Percentiles rank a stretch among this genome's conserved stretches.
Evolutionary conservation across 2,888 invertebrate species (phyloP).

Genomic region (Ophioninae sp.): DNA sequence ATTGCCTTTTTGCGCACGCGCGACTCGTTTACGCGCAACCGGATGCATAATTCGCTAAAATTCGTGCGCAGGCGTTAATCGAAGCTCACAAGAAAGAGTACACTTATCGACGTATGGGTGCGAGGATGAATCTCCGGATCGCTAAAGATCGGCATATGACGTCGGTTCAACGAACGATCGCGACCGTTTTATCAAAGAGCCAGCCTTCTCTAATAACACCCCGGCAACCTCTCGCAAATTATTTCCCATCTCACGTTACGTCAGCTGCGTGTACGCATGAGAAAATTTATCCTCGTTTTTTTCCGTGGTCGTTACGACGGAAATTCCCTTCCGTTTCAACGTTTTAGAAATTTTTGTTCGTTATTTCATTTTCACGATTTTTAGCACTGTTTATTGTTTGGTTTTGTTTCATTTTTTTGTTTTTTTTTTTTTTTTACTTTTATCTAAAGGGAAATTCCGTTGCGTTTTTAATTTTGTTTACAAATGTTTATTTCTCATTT

Average conservation of each 20-base stretch:
- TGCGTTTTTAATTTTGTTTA: too few species aligned
- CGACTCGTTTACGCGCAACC: not conserved
- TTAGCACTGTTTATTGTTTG: too few species aligned
- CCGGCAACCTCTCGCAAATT: not conserved
- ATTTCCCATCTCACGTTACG: not conserved
- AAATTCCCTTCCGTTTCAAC: not conserved
- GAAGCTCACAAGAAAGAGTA: too few species aligned
- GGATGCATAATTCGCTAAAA: constrained; percentile 17
- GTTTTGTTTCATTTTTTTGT: too few species aligned
- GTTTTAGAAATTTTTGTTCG: too few species aligned
- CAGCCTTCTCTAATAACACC: not conserved
- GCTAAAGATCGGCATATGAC: constrained; percentile 37
- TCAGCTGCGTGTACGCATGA: not conserved
- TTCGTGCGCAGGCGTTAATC: not conserved
- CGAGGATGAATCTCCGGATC: constrained; percentile 11
- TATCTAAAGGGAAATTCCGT: too few species aligned
- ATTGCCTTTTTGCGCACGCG: not conserved
- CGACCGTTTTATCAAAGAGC: not conserved
- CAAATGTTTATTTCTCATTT: not conserved
- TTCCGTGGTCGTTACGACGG: not conserved
- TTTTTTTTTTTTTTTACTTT: not conserved
- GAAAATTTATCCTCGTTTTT: constrained; percentile 3
- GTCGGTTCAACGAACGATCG: constrained; percentile 26
- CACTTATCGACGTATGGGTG: not conserved
- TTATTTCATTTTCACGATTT: too few species aligned